phyloP scores from a whole-genome alignment of 92 coral and sea anemone genomes.

The Parazoanthus swiftii region DNA sequence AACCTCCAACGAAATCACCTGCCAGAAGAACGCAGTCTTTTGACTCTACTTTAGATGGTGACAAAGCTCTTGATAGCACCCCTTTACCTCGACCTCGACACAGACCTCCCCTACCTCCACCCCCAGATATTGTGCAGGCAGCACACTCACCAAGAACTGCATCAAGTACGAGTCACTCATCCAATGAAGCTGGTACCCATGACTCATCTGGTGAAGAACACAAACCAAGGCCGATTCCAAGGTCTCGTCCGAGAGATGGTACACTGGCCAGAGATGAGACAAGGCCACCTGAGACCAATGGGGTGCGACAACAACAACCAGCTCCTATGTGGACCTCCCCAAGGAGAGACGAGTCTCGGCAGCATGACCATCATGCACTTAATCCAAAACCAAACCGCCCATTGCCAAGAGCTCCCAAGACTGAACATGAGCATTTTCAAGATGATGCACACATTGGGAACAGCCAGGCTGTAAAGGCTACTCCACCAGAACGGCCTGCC shows the following conservation, averaged over 20 bases:
- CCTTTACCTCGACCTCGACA: slow-evolving; percentile 87
- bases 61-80: slow-evolving; percentile 43
- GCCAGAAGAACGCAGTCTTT: slow-evolving; percentile 47
- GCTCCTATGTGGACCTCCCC: background rate
- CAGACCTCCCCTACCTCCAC: slow-evolving; percentile 80
- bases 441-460: background rate
- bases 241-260: slow-evolving; percentile 70
- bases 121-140: slow-evolving; percentile 54
- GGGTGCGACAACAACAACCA: background rate
- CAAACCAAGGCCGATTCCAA: slow-evolving; percentile 53
- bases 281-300: slow-evolving; percentile 36
- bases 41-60: slow-evolving; percentile 9
- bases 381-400: slow-evolving; percentile 30
- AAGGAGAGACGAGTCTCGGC: slow-evolving; percentile 15
- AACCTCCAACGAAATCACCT: slow-evolving; percentile 51
- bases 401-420: slow-evolving; percentile 27
- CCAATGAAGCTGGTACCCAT: slow-evolving; percentile 42
- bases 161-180: slow-evolving; percentile 38
- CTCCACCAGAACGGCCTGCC: slow-evolving; percentile 40
- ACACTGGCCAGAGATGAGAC: slow-evolving; percentile 44
- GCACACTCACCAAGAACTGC: slow-evolving; percentile 44
- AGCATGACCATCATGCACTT: background rate
- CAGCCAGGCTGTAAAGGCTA: slow-evolving; percentile 24
- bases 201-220: slow-evolving; percentile 45
- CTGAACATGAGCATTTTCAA: background rate